Evolutionary conservation across 2,888 invertebrate species (phyloP).

Genomic region (Sphecodes monilicornis): DNA sequence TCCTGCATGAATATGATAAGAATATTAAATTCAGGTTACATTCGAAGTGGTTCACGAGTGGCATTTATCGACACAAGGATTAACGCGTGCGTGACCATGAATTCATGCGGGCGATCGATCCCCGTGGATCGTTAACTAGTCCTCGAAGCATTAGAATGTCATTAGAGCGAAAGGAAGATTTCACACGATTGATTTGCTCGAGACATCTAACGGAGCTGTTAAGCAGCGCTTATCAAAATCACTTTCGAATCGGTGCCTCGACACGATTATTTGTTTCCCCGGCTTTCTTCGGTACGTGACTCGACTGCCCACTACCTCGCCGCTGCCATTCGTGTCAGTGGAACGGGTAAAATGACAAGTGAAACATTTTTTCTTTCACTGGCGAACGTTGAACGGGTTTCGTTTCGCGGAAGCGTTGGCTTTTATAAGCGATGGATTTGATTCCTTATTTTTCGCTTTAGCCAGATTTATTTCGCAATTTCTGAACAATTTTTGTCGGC

Average conservation of each 20-base stretch:
- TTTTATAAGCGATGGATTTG: neutral
- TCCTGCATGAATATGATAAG: neutral
- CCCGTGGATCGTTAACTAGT: neutral
- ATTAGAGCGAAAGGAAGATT: constrained; percentile 11
- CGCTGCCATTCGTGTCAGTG: constrained; percentile 55
- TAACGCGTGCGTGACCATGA: neutral
- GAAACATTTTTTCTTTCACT: constrained; percentile 49
- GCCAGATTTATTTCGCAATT: no score
- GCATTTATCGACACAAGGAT: neutral
- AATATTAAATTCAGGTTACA: neutral
- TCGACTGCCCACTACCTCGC: constrained; percentile 15
- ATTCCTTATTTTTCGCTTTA: neutral
- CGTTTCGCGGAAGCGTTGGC: neutral
- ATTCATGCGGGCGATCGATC: neutral
- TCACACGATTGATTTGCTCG: neutral
- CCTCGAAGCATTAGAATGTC: neutral
- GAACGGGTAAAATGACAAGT: constrained; percentile 57
- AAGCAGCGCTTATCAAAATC: constrained; percentile 31
- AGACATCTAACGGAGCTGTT: constrained; percentile 15
- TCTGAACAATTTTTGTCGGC: no score
- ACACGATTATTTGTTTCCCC: constrained; percentile 42
- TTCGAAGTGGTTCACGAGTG: neutral
- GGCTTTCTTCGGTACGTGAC: constrained; percentile 57
- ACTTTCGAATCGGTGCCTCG: constrained; percentile 51
- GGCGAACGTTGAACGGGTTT: neutral